Percentiles rank a stretch among this genome's conserved stretches.
phyloP scores from a whole-genome alignment of 2,113 vertebrate species.

The Alethe castanea region DNA sequence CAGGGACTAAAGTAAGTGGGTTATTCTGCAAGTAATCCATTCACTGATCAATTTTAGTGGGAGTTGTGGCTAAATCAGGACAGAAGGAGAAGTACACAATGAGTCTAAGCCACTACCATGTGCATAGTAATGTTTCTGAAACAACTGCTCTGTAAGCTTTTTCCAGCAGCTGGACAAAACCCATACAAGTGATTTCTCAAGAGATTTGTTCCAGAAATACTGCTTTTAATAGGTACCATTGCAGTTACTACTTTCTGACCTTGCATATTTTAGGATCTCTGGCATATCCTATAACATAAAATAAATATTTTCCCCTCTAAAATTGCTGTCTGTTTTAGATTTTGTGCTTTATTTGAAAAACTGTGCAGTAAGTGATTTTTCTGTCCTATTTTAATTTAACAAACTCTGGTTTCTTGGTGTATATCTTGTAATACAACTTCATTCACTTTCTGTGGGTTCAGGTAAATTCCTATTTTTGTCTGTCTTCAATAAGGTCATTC shows the following conservation, averaged over 20 bases:
- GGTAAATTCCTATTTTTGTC: not conserved
- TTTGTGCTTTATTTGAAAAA: constrained; percentile 47
- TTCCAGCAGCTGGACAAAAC: constrained; percentile 7
- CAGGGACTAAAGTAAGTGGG: not conserved
- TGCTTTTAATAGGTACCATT: not conserved
- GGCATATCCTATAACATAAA: constrained; percentile 23
- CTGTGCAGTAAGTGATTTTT: constrained; percentile 10
- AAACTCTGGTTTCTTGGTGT: not conserved
- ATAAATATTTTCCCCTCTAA: constrained; percentile 22
- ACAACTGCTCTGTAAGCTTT: not conserved
- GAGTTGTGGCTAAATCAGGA: not conserved
- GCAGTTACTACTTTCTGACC: constrained; percentile 20
- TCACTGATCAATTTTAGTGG: not conserved
- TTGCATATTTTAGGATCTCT: not conserved
- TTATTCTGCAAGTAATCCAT: not conserved
- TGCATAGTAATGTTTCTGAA: not conserved
- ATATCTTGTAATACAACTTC: constrained; percentile 1
- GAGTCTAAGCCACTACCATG: not conserved
- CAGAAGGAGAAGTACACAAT: not conserved
- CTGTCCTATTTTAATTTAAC: not conserved
- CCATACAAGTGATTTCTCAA: not conserved
- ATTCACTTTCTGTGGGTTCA: not conserved
- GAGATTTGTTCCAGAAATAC: constrained; percentile 9
- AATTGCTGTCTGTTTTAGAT: constrained; percentile 6
- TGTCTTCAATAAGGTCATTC: not conserved